Evolutionary conservation across 2,888 invertebrate species (phyloP).

Genomic region (Girardia tigrina): DNA sequence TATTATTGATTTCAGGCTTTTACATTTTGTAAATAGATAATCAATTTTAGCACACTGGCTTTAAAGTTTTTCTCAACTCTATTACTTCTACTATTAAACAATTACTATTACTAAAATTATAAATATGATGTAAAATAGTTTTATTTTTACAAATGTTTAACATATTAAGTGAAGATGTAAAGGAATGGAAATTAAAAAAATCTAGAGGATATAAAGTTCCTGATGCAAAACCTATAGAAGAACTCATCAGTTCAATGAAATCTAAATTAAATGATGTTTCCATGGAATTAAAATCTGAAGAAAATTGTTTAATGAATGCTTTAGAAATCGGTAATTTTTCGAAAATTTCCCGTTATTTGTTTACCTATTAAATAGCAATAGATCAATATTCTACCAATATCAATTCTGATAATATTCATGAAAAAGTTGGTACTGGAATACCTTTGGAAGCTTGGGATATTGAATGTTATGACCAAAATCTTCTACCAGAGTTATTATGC

Average conservation of each 20-base stretch:
- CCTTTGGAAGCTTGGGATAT: conserved; percentile 11
- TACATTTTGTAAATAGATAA: too few relatives aligned
- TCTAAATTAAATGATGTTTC: not conserved
- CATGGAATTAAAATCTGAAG: not conserved
- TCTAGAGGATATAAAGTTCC: conserved; percentile 3
- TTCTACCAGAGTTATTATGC: not conserved
- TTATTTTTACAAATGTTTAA: not conserved
- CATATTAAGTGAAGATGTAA: conserved; percentile 2
- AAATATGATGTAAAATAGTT: not conserved
- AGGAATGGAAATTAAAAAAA: conserved; percentile 10
- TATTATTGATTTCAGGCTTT: too few relatives aligned
- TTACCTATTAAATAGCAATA: not conserved
- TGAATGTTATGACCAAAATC: not conserved
- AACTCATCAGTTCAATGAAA: not conserved
- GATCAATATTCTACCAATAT: not conserved
- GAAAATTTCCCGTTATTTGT: not conserved
- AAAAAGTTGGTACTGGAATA: not conserved
- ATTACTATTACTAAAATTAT: not conserved
- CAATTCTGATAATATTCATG: not conserved
- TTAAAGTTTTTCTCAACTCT: too few relatives aligned
- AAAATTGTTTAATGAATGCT: not conserved
- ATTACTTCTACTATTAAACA: too few relatives aligned
- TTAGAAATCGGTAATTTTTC: not conserved
- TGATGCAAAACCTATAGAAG: not conserved
- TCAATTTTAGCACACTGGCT: too few relatives aligned